A percentile compares a stretch with the other conserved stretches of the same genome.
phyloP scores from a whole-genome alignment of 2,888 invertebrate genomes.

The Autographa gamma region DNA sequence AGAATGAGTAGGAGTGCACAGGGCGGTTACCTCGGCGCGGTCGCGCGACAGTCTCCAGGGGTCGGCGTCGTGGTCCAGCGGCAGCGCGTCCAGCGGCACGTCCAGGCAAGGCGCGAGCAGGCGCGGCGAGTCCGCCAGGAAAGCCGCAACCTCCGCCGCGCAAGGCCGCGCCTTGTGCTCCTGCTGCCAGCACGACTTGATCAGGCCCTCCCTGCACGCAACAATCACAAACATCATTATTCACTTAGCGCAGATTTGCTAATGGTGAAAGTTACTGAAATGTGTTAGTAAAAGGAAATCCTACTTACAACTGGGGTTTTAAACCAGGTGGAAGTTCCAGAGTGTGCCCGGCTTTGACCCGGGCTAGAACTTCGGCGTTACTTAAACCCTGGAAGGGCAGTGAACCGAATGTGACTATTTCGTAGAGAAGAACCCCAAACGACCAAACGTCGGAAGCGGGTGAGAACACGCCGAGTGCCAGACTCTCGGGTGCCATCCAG shows the following conservation, averaged over 20 bases:
- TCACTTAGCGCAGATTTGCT: background rate
- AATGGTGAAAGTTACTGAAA: background rate
- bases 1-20: background rate
- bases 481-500: slow-evolving; percentile 98
- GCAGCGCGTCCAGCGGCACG: slow-evolving; percentile 92
- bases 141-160: slow-evolving; percentile 94
- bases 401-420: slow-evolving; percentile 97
- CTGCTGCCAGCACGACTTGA: slow-evolving; percentile 94
- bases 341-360: slow-evolving; percentile 93
- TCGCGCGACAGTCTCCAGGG: slow-evolving; percentile 66
- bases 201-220: slow-evolving; percentile 90
- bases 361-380: slow-evolving; percentile 95
- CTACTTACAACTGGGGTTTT: slow-evolving; percentile 94
- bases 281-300: background rate
- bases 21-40: slow-evolving; percentile 63
- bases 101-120: slow-evolving; percentile 94
- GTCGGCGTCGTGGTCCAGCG: slow-evolving; percentile 87
- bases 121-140: slow-evolving; percentile 93
- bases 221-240: background rate
- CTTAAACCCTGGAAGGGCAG: slow-evolving; percentile 96
- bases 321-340: slow-evolving; percentile 93
- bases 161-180: slow-evolving; percentile 92
- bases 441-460: slow-evolving; percentile 97
- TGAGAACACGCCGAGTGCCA: slow-evolving; percentile 94
- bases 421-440: slow-evolving; percentile 95